Evolutionary conservation across 2,888 invertebrate species (phyloP), one percentile per base, ranked within the genome.

Genomic region (Dorcus hopei): DNA sequence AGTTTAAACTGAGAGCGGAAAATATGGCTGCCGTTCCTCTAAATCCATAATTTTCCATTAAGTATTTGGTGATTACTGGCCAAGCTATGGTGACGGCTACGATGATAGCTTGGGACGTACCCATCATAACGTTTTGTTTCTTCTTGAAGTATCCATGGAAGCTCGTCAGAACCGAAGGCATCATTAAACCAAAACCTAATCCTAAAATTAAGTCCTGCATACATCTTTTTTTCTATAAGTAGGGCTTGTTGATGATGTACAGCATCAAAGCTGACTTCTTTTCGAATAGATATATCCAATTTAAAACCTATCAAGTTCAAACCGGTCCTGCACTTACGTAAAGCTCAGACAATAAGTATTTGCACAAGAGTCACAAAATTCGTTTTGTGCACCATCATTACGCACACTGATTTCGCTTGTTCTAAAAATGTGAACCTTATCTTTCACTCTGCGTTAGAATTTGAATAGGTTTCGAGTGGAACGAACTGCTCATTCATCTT

Each of bases 91-190:
- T 84, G 0, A 86, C 86, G 43, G 87, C 72, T 7, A 87, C 88
- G 66, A 90, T 86, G 63, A 88, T 76, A 0, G 87, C 84, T 74
- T 91, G 91, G n/a, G 88, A 84, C 9, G 87, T 82, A 57, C 88
- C 87, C 88, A 90, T 90, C 80, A 90, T 87, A 53, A 87, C 81
- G 0, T 87, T 86, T 5, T 89, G 81, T 69, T 83, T 87, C 68
- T 84, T 83, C 0, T 86, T 84, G 68, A 91, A 91, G 69, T 89
- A 91, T 61, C 85, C 83, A 68, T 91, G 90, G 68, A 91, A 88
- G 5, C 87, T 86, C 1, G 89, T 87, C 65, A 87, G 88, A 48
- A 86, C 83, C 3, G 90, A 84, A 40, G 90, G 89, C 61, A 90
- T 80, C 80, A 90, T 86, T 0, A 90, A 78, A 0, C 91, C 91